Evolutionary conservation across 2,888 invertebrate genomes (phyloP).

Genomic region (Tanytarsus gracilentus): DNA sequence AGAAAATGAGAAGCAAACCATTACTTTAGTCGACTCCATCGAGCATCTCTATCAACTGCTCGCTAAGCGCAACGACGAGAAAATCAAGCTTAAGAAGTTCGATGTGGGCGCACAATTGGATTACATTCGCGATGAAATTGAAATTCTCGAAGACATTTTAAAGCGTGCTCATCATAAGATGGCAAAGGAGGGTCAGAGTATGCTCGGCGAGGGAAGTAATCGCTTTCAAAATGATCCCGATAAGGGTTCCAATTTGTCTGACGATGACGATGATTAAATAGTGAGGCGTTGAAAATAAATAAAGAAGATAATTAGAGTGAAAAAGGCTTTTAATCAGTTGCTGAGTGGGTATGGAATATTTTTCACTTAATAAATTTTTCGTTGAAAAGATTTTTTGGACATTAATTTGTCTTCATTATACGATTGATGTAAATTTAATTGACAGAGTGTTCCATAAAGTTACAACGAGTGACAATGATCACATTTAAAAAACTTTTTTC

Average conservation of each 20-base stretch:
- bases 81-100: constrained; percentile 29
- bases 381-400: too few relatives aligned
- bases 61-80: constrained; percentile 36
- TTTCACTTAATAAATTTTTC: too few relatives aligned
- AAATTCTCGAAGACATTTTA: constrained; percentile 35
- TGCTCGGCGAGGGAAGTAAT: constrained; percentile 20
- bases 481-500: too few relatives aligned
- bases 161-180: constrained; percentile 30
- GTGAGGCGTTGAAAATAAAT: too few relatives aligned
- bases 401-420: too few relatives aligned
- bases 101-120: constrained; percentile 35
- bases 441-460: too few relatives aligned
- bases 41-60: constrained; percentile 37
- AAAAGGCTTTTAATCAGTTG: too few relatives aligned
- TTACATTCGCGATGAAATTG: constrained; percentile 38
- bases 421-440: too few relatives aligned
- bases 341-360: too few relatives aligned
- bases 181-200: constrained; percentile 21
- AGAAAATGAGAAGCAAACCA: constrained; percentile 35
- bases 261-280: not conserved
- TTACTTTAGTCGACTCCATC: constrained; percentile 38
- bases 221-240: constrained; percentile 15
- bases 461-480: too few relatives aligned
- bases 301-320: too few relatives aligned
- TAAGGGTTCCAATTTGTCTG: constrained; percentile 23